Conservation (phyloP, 2,797 vertebrate species). For the Xenops minutus region DNA sequence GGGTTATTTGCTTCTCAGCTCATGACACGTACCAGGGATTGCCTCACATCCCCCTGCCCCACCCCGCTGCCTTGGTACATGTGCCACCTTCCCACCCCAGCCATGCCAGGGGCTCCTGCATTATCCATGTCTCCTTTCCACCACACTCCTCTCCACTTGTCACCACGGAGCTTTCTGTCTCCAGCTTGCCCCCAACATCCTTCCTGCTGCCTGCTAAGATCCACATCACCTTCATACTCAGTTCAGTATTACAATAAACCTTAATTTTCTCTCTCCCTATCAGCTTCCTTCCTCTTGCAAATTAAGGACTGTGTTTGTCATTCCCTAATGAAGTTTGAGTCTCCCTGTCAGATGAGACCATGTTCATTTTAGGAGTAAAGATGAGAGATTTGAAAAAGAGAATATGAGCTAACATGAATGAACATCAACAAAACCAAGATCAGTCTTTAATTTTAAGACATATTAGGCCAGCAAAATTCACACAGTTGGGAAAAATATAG, state of each 20-base stretch:
- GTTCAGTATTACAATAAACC: not conserved
- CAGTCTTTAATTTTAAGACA: not conserved
- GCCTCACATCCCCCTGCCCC: not conserved
- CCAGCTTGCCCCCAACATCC: not conserved
- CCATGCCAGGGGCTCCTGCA: not conserved
- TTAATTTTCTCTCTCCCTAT: not conserved
- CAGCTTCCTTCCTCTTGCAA: not conserved
- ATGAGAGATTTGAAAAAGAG: not conserved
- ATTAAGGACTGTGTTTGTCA: not conserved
- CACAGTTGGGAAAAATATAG: not conserved
- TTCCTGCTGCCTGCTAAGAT: not conserved
- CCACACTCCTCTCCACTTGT: not conserved
- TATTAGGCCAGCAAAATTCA: not conserved
- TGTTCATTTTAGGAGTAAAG: not conserved
- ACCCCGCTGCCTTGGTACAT: fast-evolving
- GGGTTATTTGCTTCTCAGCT: not conserved
- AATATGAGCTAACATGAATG: not conserved
- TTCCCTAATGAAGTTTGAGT: not conserved
- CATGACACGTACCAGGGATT: fast-evolving
- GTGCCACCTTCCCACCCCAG: not conserved
- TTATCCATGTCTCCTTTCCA: not conserved
- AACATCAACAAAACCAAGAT: not conserved
- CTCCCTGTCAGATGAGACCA: not conserved
- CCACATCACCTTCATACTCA: not conserved
- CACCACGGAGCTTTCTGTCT: not conserved